Conservation (phyloP, 2,113 vertebrate genomes). For the Herpetotheres cachinnans region DNA sequence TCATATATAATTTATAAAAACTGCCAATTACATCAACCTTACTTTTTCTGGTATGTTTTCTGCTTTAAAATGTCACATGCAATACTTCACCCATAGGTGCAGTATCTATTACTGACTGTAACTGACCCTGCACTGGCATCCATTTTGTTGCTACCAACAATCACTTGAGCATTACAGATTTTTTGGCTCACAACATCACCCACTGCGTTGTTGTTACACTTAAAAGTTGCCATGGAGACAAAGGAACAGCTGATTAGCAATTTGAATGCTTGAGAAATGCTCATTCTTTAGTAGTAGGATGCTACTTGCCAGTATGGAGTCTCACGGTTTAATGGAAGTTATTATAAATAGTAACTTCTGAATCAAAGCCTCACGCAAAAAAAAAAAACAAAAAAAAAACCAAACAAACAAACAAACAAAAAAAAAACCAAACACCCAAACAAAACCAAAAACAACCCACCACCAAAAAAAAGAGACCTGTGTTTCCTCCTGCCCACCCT, state of each 20-base stretch:
- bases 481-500: background rate
- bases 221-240: conserved; percentile 68
- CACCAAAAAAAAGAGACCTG: background rate
- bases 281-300: conserved; percentile 15
- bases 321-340: background rate
- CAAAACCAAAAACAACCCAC: too few species aligned
- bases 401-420: background rate
- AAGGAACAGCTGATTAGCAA: conserved; percentile 50
- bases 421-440: background rate
- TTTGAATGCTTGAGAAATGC: conserved; percentile 31
- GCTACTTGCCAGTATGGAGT: background rate
- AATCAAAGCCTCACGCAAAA: background rate
- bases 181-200: conserved; percentile 61
- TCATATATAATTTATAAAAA: conserved; percentile 67
- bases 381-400: background rate
- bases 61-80: conserved; percentile 53
- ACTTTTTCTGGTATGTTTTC: conserved; percentile 40
- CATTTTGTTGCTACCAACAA: conserved; percentile 60
- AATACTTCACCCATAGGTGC: conserved; percentile 10
- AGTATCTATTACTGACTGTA: conserved; percentile 34
- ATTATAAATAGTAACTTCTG: background rate
- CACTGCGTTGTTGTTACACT: conserved; percentile 64
- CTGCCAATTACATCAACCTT: conserved; percentile 31
- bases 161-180: conserved; percentile 36
- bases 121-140: conserved; percentile 40